A percentile compares a stretch with the other conserved stretches of the same genome.
Evolutionary conservation across 2,113 vertebrate species (phyloP).

Genomic region (Chiloscyllium plagiosum): DNA sequence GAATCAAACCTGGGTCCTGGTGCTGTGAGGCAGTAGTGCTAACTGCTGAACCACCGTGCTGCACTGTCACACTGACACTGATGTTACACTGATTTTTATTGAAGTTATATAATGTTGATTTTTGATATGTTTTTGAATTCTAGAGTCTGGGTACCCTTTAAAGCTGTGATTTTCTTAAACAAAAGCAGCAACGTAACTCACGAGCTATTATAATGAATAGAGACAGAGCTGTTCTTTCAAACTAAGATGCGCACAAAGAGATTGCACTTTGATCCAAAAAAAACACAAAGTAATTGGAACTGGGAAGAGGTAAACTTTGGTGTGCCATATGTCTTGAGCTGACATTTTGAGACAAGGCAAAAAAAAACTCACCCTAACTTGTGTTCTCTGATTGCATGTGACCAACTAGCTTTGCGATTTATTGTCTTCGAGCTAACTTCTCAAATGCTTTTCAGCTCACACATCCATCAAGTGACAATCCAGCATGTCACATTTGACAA

Average conservation of each 20-base stretch:
- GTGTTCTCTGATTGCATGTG: not conserved
- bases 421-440: not conserved
- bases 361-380: not conserved
- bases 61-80: no score
- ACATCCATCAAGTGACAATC: not conserved
- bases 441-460: not conserved
- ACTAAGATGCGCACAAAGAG: not conserved
- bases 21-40: no score
- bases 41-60: no score
- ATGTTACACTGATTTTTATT: not conserved
- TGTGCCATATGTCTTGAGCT: not conserved
- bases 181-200: not conserved
- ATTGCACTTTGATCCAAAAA: not conserved
- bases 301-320: not conserved
- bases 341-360: not conserved
- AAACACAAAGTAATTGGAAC: not conserved
- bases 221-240: not conserved
- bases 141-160: not conserved
- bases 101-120: not conserved
- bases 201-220: not conserved
- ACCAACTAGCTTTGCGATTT: not conserved
- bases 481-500: not conserved
- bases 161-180: not conserved
- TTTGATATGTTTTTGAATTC: not conserved
- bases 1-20: no score